phyloP scores from a whole-genome alignment of 2,797 vertebrate genomes.

The Clarias laeviceps region DNA sequence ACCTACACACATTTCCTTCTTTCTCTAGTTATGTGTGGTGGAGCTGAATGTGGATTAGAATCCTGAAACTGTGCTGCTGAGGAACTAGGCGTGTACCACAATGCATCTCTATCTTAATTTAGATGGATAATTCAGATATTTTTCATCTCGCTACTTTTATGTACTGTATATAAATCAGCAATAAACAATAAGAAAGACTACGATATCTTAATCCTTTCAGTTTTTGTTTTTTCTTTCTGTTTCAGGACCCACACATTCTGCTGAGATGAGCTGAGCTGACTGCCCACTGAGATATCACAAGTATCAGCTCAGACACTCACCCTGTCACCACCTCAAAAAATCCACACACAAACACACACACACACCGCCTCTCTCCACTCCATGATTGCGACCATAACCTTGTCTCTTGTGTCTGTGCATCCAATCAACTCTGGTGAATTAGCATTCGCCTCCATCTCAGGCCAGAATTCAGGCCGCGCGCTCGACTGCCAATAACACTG shows the following conservation, averaged over 20 bases:
- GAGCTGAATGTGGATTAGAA: background rate
- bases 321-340: slow-evolving; percentile 9
- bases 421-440: background rate
- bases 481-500: background rate
- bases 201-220: background rate
- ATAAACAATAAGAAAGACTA: no score
- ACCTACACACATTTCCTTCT: background rate
- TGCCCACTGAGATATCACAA: background rate
- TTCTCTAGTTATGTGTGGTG: background rate
- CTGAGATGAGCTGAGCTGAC: slow-evolving; percentile 8
- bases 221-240: background rate
- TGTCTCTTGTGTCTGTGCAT: background rate
- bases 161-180: no score
- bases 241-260: slow-evolving; percentile 2
- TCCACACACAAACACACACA: background rate
- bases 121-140: background rate
- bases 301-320: slow-evolving; percentile 21
- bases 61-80: background rate
- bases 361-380: background rate
- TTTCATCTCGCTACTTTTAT: no score
- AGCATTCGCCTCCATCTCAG: background rate
- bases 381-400: background rate
- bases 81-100: background rate
- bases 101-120: background rate
- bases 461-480: background rate